A percentile compares a stretch with the other conserved stretches of the same genome.
These are phyloP conservation scores for Mythimna loreyi DNA, from an alignment of 2,888 invertebrate species.

Conservation along the genomic window DNA sequence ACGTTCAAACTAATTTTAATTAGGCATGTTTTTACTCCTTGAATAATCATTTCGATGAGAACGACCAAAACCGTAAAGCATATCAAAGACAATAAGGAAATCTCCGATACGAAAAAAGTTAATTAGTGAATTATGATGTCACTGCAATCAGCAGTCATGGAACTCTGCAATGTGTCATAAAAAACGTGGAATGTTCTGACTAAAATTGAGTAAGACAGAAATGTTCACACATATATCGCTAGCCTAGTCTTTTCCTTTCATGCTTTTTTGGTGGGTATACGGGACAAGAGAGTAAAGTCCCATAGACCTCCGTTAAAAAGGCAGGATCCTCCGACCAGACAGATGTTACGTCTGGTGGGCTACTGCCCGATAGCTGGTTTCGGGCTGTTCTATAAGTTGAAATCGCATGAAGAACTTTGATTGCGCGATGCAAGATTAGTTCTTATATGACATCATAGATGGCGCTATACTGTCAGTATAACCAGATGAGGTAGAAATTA, in stretches of 20 bases:
- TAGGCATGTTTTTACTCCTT: not conserved
- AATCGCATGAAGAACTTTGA: too few relatives aligned
- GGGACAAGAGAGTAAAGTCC: too few relatives aligned
- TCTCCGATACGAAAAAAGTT: conserved; percentile 29
- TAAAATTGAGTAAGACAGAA: conserved; percentile 35
- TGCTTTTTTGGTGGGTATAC: too few relatives aligned
- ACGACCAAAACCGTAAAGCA: conserved; percentile 33
- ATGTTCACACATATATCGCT: conserved; percentile 12
- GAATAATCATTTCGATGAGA: not conserved
- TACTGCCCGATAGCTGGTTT: too few relatives aligned
- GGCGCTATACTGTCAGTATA: not conserved
- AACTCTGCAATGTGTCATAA: conserved; percentile 41
- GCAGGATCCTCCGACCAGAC: too few relatives aligned
- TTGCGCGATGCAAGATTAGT: too few relatives aligned
- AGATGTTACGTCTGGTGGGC: too few relatives aligned
- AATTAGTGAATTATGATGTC: conserved; percentile 39
- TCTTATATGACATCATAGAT: too few relatives aligned
- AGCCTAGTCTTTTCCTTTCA: not conserved
- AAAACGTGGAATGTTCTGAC: conserved; percentile 37
- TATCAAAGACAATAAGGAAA: conserved; percentile 50
- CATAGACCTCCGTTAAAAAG: too few relatives aligned
- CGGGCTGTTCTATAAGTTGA: too few relatives aligned
- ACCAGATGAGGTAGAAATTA: not conserved
- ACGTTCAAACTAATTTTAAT: too few relatives aligned
- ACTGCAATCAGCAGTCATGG: conserved; percentile 28